phyloP scores from a whole-genome alignment of 2,888 invertebrate genomes.

The Amblyjoppa proteus region DNA sequence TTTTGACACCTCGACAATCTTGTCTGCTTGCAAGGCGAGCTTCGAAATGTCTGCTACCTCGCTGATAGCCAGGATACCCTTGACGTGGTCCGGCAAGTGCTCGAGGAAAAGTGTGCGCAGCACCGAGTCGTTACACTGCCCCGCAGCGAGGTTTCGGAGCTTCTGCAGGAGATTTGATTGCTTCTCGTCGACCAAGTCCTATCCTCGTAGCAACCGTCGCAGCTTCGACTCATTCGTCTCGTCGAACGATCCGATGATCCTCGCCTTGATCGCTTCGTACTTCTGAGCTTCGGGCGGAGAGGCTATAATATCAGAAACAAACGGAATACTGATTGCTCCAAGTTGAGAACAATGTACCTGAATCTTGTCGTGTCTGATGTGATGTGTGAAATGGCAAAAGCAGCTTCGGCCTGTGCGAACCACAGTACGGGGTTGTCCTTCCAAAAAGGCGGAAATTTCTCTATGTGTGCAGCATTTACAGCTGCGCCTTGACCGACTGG shows the following conservation, averaged over 20 bases:
- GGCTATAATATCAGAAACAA: constrained; percentile 59
- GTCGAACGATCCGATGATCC: constrained; percentile 54
- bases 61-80: neutral
- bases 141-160: constrained; percentile 47
- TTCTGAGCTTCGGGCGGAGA: constrained; percentile 40
- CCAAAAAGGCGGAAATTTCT: constrained; percentile 66
- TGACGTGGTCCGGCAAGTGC: constrained; percentile 23
- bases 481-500: neutral
- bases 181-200: constrained; percentile 62
- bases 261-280: constrained; percentile 56
- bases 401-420: constrained; percentile 63
- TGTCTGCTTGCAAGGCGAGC: neutral
- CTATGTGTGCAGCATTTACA: neutral
- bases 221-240: constrained; percentile 50
- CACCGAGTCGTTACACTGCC: constrained; percentile 42
- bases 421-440: constrained; percentile 57
- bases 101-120: constrained; percentile 53
- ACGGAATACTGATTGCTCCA: constrained; percentile 52
- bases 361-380: constrained; percentile 48
- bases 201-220: constrained; percentile 51
- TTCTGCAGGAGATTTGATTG: constrained; percentile 61
- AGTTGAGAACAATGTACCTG: constrained; percentile 40
- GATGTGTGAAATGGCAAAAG: constrained; percentile 49
- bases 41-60: neutral
- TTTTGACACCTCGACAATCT: neutral